Evolutionary conservation across 1,140 invertebrate species (phyloP), one percentile per base, ranked within the genome.

Genomic region (Babylonia areolata): DNA sequence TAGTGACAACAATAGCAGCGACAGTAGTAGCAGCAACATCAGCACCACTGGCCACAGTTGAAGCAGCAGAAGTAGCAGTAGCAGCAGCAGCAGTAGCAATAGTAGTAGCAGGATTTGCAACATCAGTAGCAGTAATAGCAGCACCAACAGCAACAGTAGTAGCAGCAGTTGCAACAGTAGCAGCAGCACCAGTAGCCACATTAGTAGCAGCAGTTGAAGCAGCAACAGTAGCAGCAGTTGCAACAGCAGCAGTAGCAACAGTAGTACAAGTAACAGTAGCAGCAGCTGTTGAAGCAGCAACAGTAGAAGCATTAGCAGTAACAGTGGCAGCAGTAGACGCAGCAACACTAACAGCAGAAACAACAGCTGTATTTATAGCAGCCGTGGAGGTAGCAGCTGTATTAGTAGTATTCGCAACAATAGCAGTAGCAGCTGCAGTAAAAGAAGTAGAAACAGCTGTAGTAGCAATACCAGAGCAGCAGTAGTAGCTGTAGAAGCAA

Each of bases 271-370:
- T 11, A 83, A 33, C 12, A 83, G 31, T 33, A 83, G 58, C 12
- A 83, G 58, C 12, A 83, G 58, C n/a, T 39, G 81, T 54, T 39
- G 64, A 17, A 37, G 35, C 46, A 71, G 64, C 15, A 83, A 35
- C 11, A 83, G 54, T 12, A 83, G 64, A 3, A 83, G 64, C 11
- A 85, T 37, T 20, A 54, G 69, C 28, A 85, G 73, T 9, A 80
- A 37, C 17, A 85, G 84, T 6, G 54, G 77, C 17, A 85, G 73
- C 15, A 80, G 69, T 5, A 85, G 79, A 9, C 42, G 79, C 35
- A 81, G 79, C 9, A 81, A n/a, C 9, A 42, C 11, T 17, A 81
- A 39, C n/a, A 81, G 11, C 12, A 81, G 79, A 46, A 46, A 39
- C 33, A 81, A 9, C n/a, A 81, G 79, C 33, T 20, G 79, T 17